phyloP scores from a whole-genome alignment of 2,797 vertebrate genomes.

The Mus minutoides region DNA sequence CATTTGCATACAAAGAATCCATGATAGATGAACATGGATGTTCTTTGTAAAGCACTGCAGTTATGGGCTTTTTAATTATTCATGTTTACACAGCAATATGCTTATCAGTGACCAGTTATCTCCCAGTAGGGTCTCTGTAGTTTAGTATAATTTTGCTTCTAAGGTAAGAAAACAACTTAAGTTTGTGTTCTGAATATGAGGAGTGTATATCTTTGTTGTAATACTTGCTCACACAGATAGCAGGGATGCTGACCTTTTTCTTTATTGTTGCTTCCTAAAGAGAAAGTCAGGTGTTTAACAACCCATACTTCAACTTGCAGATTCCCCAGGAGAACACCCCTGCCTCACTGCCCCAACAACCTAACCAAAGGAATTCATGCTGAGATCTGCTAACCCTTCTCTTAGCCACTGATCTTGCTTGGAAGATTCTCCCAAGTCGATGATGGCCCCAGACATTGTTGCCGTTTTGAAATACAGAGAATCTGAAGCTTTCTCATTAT shows the following conservation, averaged over 20 bases:
- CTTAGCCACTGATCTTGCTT: slow-evolving; percentile 26
- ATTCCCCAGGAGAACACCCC: not conserved
- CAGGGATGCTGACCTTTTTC: not conserved
- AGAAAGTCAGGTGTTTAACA: slow-evolving; percentile 21
- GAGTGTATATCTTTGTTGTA: not conserved
- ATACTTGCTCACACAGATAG: slow-evolving; percentile 7
- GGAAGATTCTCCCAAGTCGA: slow-evolving; percentile 50
- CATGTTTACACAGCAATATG: not conserved
- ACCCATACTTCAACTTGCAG: not conserved
- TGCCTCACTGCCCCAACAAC: not conserved
- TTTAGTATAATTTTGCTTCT: slow-evolving; percentile 16
- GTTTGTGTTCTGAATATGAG: not conserved
- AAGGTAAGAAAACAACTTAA: not conserved
- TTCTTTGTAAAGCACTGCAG: slow-evolving; percentile 1
- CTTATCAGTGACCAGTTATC: not conserved
- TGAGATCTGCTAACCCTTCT: slow-evolving; percentile 42
- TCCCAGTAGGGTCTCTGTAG: not conserved
- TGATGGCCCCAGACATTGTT: slow-evolving; percentile 43
- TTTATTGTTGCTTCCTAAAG: slow-evolving; percentile 30
- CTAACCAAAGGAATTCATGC: slow-evolving; percentile 28
- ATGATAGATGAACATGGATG: not conserved
- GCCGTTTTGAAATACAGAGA: slow-evolving; percentile 50
- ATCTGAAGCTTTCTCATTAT: slow-evolving; percentile 56
- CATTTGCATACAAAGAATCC: not conserved
- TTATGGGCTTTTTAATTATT: slow-evolving; percentile 38